These are phyloP conservation scores for Apaloderma vittatum DNA, from an alignment of 2,113 vertebrate species.

Conservation along the genomic window DNA sequence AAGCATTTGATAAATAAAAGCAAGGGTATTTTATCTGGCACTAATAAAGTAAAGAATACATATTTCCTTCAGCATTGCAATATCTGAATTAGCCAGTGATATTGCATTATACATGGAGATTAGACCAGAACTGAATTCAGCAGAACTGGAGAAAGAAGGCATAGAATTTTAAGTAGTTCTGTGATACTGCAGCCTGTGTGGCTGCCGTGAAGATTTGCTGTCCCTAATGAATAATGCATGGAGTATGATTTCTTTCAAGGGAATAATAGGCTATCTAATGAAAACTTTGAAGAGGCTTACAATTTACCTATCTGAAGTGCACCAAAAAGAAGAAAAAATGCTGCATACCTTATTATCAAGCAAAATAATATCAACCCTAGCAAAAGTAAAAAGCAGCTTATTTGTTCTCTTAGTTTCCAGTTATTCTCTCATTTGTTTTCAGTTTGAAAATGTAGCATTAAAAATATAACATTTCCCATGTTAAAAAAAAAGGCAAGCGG, in stretches of 20 bases:
- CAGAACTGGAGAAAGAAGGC: background rate
- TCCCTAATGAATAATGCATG: slow-evolving; percentile 39
- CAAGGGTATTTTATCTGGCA: background rate
- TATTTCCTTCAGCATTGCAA: background rate
- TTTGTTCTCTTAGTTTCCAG: background rate
- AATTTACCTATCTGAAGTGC: slow-evolving; percentile 25
- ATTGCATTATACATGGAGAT: slow-evolving; percentile 28
- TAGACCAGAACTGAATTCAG: slow-evolving; percentile 26
- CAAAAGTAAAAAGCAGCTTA: background rate
- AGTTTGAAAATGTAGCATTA: background rate
- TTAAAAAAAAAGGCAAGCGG: background rate
- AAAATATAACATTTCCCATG: background rate
- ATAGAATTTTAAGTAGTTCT: slow-evolving; percentile 50
- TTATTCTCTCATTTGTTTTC: background rate
- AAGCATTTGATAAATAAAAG: background rate
- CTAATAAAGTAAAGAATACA: background rate
- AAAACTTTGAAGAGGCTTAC: background rate
- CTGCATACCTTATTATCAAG: background rate
- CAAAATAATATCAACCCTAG: background rate
- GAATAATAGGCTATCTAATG: slow-evolving; percentile 6
- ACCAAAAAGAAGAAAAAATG: background rate
- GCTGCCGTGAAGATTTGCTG: slow-evolving; percentile 14
- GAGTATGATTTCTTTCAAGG: background rate
- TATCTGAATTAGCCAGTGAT: slow-evolving; percentile 32
- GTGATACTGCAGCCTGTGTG: background rate